phyloP scores from a whole-genome alignment of 2,797 vertebrate genomes.

The Cynodonichthys magdalenae region DNA sequence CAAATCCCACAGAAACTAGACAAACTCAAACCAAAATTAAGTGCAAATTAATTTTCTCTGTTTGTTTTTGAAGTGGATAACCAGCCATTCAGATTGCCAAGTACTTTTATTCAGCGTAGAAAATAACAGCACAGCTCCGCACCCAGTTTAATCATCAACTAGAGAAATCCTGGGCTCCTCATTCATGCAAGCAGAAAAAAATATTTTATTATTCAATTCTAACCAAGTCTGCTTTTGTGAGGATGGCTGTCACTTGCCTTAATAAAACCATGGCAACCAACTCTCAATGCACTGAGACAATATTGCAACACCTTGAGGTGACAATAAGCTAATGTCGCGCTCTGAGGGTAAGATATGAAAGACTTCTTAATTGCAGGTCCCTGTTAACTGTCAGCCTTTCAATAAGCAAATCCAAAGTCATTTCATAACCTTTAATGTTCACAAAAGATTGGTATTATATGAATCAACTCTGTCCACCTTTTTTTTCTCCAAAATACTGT shows the following conservation, averaged over 20 bases:
- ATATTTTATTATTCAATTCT: conserved; percentile 27
- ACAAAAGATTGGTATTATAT: not conserved
- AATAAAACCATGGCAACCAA: conserved; percentile 44
- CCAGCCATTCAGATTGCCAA: too few relatives aligned
- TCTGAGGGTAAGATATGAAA: conserved; percentile 2
- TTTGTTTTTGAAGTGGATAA: too few relatives aligned
- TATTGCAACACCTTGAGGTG: conserved; percentile 8
- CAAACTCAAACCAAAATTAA: too few relatives aligned
- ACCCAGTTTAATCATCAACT: not conserved
- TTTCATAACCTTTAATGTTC: not conserved
- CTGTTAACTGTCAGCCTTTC: not conserved
- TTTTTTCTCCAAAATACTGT: not conserved
- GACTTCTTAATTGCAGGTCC: not conserved
- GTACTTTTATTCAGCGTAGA: not conserved
- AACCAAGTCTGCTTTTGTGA: conserved; percentile 8
- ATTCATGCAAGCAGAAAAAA: conserved; percentile 19
- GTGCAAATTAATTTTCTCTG: not conserved
- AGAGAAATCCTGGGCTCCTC: conserved; percentile 9
- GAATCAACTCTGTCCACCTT: too few relatives aligned
- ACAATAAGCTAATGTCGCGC: conserved; percentile 9
- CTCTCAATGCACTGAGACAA: not conserved
- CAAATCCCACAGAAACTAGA: conserved; percentile 14
- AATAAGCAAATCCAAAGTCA: not conserved
- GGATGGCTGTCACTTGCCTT: conserved; percentile 23
- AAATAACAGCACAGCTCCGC: conserved; percentile 5